Base-by-base conservation (phyloP, 2,797 vertebrate genomes). In the Alauda arvensis region DNA sequence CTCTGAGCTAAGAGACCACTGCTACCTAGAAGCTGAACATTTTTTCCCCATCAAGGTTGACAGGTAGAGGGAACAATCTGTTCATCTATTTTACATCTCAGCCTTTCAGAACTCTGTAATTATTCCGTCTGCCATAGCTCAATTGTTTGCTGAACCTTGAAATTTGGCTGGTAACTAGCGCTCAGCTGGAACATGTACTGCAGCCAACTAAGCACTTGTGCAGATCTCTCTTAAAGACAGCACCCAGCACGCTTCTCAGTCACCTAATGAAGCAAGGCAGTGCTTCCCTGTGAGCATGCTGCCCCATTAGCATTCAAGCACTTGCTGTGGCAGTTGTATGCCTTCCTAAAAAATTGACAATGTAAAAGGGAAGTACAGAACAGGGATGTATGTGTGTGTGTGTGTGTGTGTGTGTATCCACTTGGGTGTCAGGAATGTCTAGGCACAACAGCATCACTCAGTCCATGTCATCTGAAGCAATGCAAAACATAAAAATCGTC, bases 101-200 rank as follows among this genome's bases (percentile, higher is more conserved):
- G 48, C 60, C 70, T 85, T 83, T 83, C 63, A 71, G 51, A 81
- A 59, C n/a, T 71, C 56, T 45, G 23, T 34, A 88, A 88, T 78
- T 91, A 92, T 77, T 67, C 77, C 0, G 9, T 71, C 80, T 87
- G 67, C 70, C 67, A 83, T 63, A 83, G 42, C 10, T 83, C 83
- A 89, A 65, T 51, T 87, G 77, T 51, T 81, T 89, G 70, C 43
- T 80, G 86, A 92, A 68, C 74, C 77, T 78, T 91, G 83, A 91
- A 85, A 91, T 87, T 42, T 62, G 83, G 31, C 68, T 86, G 24
- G 49, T 67, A 75, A 83, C 45, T 60, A 82, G 20, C 26, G 66
- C 53, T 79, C 72, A 66, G 16, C 28, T 60, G n/a, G 61, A 87
- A 87, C 45, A 62, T 17, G 18, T 21, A 23, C 42, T 60, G 52